Evolutionary conservation across 2,797 vertebrate species (phyloP), one percentile per base, ranked within the genome.

Genomic region (Erpetoichthys calabaricus): DNA sequence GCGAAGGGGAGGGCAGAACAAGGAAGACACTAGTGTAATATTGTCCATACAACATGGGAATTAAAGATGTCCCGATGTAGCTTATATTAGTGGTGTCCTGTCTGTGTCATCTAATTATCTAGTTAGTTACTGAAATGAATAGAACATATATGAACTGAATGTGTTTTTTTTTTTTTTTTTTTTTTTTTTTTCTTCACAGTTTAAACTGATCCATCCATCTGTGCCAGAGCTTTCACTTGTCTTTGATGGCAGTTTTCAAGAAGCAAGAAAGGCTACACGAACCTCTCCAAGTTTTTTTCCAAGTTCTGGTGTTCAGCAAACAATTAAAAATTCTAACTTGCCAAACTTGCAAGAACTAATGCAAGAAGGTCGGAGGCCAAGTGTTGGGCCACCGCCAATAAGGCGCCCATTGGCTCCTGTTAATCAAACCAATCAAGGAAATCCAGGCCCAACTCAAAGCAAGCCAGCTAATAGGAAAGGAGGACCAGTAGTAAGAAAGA

Each of bases 201-300:
- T 79, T 55, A 81, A 77, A 44, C 79, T 71, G 57, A 77, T 99
- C 62, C 90, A 89, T 57, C 96, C 93, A 7, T 91, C 86, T 1
- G 95, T 99, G 60, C 96, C 96, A 2, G 96, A 99, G 63, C 86
- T 99, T 42, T 99, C 96, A 0, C 75, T 99, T 68, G 79, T 99
- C 61, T 80, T 92, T 52, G 90, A 98, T 63, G 70, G 79, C 62
- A 89, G 80, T 70, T 88, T 88, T 47, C 6, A 63, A 53, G 83
- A 84, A 51, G 66, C 76, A 25, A 80, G 60, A 60, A 65, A 70
- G 52, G 65, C 65, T n/a, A 6, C 6, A 0, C 49, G 69, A 25
- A 25, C 25, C 25, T 25, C 25, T 25, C 25, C 25, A 25, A 25
- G 25, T 25, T 25, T 1, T 25, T 25, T 25, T 25, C 25, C 25